A percentile compares a stretch with the other conserved stretches of the same genome.
phyloP scores from a whole-genome alignment of 2,888 invertebrate genomes.

The Cremastinae sp. region DNA sequence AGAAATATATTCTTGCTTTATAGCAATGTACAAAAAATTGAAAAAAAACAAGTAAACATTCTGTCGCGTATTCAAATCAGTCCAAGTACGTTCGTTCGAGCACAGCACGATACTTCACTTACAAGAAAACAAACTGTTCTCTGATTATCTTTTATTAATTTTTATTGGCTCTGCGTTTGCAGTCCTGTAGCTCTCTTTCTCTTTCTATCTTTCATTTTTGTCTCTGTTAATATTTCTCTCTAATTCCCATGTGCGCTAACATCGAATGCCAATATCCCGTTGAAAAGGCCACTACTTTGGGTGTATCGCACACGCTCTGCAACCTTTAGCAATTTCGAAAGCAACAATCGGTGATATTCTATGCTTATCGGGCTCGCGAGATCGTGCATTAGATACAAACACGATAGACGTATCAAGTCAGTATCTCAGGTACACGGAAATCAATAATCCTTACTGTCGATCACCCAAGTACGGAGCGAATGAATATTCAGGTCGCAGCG shows the following conservation, averaged over 20 bases:
- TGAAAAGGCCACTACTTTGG: constrained; percentile 44
- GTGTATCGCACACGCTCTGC: constrained; percentile 17
- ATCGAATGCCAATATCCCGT: constrained; percentile 31
- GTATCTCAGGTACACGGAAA: constrained; percentile 60
- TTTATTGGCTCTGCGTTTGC: constrained; percentile 22
- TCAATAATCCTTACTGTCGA: constrained; percentile 50
- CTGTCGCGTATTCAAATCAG: constrained; percentile 46
- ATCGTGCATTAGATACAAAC: constrained; percentile 20
- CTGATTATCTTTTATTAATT: constrained; percentile 42
- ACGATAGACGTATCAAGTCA: constrained; percentile 37
- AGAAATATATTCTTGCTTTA: constrained; percentile 10
- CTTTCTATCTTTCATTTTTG: neutral
- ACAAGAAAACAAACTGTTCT: constrained; percentile 46
- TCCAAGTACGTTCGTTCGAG: constrained; percentile 27
- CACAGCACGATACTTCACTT: constrained; percentile 58
- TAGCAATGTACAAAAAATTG: constrained; percentile 1
- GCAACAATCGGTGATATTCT: constrained; percentile 42
- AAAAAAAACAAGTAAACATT: constrained; percentile 1
- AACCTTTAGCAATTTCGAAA: constrained; percentile 47
- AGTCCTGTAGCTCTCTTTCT: neutral
- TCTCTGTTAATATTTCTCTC: constrained; percentile 17
- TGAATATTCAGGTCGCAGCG: constrained; percentile 49
- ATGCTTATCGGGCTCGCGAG: constrained; percentile 33
- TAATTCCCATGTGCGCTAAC: constrained; percentile 22
- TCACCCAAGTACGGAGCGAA: constrained; percentile 40